These are phyloP conservation scores for Netelia fuscicornis DNA, from an alignment of 2,888 invertebrate genomes.

Conservation along the genomic window DNA sequence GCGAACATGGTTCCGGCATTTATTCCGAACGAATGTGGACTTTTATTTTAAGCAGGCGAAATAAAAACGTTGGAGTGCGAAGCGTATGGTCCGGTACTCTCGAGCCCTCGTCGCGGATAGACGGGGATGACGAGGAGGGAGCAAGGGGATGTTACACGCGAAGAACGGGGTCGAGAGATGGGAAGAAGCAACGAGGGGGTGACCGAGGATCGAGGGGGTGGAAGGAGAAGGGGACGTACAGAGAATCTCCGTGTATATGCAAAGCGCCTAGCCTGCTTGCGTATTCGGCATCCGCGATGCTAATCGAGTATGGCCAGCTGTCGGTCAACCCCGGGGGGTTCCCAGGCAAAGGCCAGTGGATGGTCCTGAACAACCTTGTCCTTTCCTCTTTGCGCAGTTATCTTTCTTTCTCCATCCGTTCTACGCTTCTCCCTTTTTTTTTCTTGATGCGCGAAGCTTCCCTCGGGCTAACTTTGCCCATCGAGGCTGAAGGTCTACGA, in stretches of 20 bases:
- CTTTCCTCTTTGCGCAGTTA: slow-evolving; percentile 19
- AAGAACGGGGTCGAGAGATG: slow-evolving; percentile 11
- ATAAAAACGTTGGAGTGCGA: slow-evolving; percentile 39
- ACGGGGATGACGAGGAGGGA: slow-evolving; percentile 11
- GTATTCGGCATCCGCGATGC: slow-evolving; percentile 71
- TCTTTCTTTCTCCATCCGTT: slow-evolving; percentile 23
- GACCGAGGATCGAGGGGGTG: background rate
- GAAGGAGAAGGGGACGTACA: background rate
- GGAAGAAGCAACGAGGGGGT: background rate
- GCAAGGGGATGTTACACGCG: slow-evolving; percentile 21
- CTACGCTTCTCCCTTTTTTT: background rate
- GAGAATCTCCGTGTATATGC: slow-evolving; percentile 68
- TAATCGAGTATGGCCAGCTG: slow-evolving; percentile 74
- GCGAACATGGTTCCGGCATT: slow-evolving; percentile 2
- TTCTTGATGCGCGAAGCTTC: slow-evolving; percentile 16
- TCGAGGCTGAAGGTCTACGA: slow-evolving; percentile 25
- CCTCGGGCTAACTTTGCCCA: slow-evolving; percentile 44
- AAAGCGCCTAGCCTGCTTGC: slow-evolving; percentile 69
- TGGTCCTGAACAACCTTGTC: slow-evolving; percentile 35
- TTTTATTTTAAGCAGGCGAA: slow-evolving; percentile 41
- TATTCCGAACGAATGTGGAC: slow-evolving; percentile 15
- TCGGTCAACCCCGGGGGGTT: slow-evolving; percentile 66
- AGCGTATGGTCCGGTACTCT: slow-evolving; percentile 17
- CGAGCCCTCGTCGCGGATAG: background rate
- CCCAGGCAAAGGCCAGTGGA: slow-evolving; percentile 1